These are phyloP conservation scores for Deilephila porcellus DNA, from an alignment of 2,888 invertebrate species.

Conservation along the genomic window DNA sequence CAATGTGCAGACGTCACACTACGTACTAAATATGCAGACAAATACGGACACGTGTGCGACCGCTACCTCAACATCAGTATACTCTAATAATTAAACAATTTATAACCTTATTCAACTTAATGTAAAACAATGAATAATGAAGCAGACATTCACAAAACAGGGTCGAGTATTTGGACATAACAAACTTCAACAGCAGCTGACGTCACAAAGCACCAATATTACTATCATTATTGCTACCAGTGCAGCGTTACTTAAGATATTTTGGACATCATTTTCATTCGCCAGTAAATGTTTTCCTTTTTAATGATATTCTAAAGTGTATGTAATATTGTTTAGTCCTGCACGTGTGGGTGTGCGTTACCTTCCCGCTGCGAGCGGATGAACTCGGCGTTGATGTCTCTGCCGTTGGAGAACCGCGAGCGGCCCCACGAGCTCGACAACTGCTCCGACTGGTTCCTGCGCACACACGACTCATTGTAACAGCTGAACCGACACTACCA, in stretches of 20 bases:
- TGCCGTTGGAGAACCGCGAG: conserved; percentile 74
- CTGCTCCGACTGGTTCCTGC: conserved; percentile 43
- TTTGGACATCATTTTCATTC: too few relatives aligned
- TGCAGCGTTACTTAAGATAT: background rate
- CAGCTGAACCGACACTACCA: too few relatives aligned
- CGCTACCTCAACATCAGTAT: too few relatives aligned
- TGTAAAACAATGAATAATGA: background rate
- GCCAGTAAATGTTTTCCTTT: too few relatives aligned
- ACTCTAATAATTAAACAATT: too few relatives aligned
- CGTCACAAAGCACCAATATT: background rate
- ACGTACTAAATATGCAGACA: too few relatives aligned
- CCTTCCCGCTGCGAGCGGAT: conserved; percentile 73
- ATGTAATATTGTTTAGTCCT: too few relatives aligned
- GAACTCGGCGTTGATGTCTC: conserved; percentile 75
- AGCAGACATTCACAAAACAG: background rate
- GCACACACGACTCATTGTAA: background rate
- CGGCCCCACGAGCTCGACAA: conserved; percentile 66
- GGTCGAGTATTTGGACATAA: background rate
- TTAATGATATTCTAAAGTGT: too few relatives aligned
- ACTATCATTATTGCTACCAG: background rate
- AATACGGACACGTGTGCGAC: background rate
- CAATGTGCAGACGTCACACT: background rate
- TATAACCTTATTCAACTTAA: too few relatives aligned
- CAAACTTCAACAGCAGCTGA: background rate
- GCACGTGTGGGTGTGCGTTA: conserved; percentile 42